Base-by-base conservation (phyloP, 2,888 invertebrate genomes). In the Disparrhopalites patrizii region DNA sequence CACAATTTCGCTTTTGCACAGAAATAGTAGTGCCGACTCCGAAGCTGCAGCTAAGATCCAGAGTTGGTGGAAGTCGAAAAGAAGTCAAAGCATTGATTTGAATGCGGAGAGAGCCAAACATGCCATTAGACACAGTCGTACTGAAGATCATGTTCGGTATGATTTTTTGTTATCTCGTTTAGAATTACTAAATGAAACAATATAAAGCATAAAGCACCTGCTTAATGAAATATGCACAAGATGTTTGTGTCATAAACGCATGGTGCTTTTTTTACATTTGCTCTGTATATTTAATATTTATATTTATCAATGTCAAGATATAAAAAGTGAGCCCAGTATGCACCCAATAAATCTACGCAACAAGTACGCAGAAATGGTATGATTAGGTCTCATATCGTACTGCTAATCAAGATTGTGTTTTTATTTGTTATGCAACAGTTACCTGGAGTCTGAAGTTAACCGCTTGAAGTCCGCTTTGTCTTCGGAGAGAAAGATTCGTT, bases 381-480 rank as follows among this genome's bases (percentile, higher is more conserved):
- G n/a, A n/a, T n/a, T n/a, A n/a, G n/a, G n/a, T n/a, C n/a, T n/a
- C n/a, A n/a, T n/a, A n/a, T n/a, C n/a, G n/a, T n/a, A n/a, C n/a
- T n/a, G n/a, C n/a, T n/a, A n/a, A n/a, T n/a, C n/a, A n/a, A n/a
- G n/a, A n/a, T n/a, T n/a, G n/a, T n/a, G 20, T 10, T 5, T 5
- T 43, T 15, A 43, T 43, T 10, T 18, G 4, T 43, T 43, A 15
- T 20, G 43, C 5, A 15, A 28, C 71, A 91, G 91, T 75, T 86
- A 90, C 81, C 79, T 93, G 33, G 87, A 89, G 4, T 86, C 86
- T 72, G 92, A 93, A 77, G 90, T 93, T 87, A 88, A 89, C 77
- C 86, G 89, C 15, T 90, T 92, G 0, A 90, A 91, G 78, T 88
- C 87, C 1, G 91, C 91, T 15, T 78, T 92, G 52, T 90, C 91